Evolutionary conservation across 2,888 invertebrate species (phyloP).

Genomic region (Cantharis rustica): DNA sequence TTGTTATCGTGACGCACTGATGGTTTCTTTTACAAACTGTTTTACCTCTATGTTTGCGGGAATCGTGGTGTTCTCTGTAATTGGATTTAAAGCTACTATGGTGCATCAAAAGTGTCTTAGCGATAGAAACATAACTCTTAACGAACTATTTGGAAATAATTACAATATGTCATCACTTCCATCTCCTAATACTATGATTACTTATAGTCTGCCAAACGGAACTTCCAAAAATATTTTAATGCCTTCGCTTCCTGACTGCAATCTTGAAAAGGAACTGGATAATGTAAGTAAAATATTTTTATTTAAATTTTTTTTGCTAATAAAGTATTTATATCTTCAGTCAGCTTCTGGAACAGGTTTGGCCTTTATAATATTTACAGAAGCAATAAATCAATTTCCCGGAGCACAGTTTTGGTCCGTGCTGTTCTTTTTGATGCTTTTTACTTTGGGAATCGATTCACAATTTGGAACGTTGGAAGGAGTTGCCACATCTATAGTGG

Average conservation of each 20-base stretch:
- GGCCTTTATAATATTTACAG: slow-evolving; percentile 96
- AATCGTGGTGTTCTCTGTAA: slow-evolving; percentile 93
- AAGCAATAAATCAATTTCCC: slow-evolving; percentile 97
- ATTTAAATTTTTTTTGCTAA: neutral
- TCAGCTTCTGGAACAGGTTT: slow-evolving; percentile 95
- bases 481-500: slow-evolving; percentile 93
- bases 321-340: slow-evolving; percentile 61
- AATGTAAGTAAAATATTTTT: slow-evolving; percentile 67
- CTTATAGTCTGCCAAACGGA: slow-evolving; percentile 59
- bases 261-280: slow-evolving; percentile 83
- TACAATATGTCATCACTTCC: slow-evolving; percentile 60
- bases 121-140: slow-evolving; percentile 65
- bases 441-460: slow-evolving; percentile 94
- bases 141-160: slow-evolving; percentile 61
- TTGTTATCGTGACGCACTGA: slow-evolving; percentile 90
- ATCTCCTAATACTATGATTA: slow-evolving; percentile 61
- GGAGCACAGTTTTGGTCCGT: slow-evolving; percentile 96
- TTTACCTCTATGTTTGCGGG: slow-evolving; percentile 97
- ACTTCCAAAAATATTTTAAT: slow-evolving; percentile 63
- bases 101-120: slow-evolving; percentile 77
- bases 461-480: slow-evolving; percentile 96
- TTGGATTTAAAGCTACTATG: slow-evolving; percentile 90
- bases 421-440: slow-evolving; percentile 95
- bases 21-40: slow-evolving; percentile 92
- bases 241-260: slow-evolving; percentile 74